A percentile compares a stretch with the other conserved stretches of the same genome.
phyloP scores from a whole-genome alignment of 2,113 vertebrate genomes.

The Hirundichthys speculiger region DNA sequence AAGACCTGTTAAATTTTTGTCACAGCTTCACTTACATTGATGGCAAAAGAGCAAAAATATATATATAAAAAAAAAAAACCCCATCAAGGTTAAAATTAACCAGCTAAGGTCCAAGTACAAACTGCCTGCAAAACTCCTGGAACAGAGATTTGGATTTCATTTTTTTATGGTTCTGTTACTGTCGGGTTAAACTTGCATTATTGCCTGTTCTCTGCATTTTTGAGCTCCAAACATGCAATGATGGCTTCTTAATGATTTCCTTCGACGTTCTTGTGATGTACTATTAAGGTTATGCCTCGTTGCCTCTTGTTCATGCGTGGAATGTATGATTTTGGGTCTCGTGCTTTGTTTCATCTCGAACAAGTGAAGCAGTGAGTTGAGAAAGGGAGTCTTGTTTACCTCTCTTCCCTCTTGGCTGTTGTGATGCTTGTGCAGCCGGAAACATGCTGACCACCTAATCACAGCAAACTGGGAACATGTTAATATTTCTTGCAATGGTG shows the following conservation, averaged over 20 bases:
- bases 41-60: background rate
- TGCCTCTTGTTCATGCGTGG: conserved; percentile 11
- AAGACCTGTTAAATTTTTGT: conserved; percentile 18
- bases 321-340: conserved; percentile 9
- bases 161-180: background rate
- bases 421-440: background rate
- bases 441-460: background rate
- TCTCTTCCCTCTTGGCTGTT: conserved; percentile 14
- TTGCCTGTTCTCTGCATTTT: background rate
- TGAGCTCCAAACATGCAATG: background rate
- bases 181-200: too few species aligned
- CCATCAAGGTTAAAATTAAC: background rate
- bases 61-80: background rate
- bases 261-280: too few species aligned
- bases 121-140: background rate
- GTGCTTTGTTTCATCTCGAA: conserved; percentile 35
- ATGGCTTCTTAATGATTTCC: background rate
- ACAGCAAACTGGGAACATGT: conserved; percentile 8
- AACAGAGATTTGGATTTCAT: background rate
- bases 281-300: too few species aligned
- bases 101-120: background rate
- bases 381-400: too few species aligned
- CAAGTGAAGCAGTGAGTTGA: conserved; percentile 33
- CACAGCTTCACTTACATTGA: conserved; percentile 11
- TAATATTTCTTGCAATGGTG: background rate